phyloP scores from a whole-genome alignment of 2,797 vertebrate genomes.

The Malacoctenus gilli region DNA sequence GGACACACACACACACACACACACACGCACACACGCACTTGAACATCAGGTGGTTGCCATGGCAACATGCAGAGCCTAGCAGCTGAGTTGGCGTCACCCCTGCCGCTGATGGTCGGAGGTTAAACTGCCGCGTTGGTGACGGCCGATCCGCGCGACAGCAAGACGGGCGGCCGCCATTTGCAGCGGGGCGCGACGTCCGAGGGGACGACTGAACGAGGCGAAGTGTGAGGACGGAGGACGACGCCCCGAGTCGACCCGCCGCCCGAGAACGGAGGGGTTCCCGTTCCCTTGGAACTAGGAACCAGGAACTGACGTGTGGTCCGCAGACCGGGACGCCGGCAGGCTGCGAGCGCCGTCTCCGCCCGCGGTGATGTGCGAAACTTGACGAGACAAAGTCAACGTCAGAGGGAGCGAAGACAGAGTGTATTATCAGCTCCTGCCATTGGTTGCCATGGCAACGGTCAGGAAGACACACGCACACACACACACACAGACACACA shows the following conservation, averaged over 20 bases:
- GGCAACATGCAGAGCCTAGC: slow-evolving; percentile 11
- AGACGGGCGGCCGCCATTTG: no score
- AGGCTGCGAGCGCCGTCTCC: no score
- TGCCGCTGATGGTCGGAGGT: neutral
- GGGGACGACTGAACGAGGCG: no score
- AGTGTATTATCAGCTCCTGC: slow-evolving; percentile 58
- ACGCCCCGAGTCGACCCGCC: no score
- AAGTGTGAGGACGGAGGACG: no score
- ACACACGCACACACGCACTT: slow-evolving; percentile 13
- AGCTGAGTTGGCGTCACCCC: neutral
- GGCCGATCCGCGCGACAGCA: neutral
- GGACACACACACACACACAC: no score
- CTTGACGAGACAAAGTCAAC: slow-evolving; percentile 60
- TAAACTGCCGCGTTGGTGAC: neutral
- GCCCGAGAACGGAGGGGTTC: no score
- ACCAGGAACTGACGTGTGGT: no score
- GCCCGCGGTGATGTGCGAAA: slow-evolving; percentile 62
- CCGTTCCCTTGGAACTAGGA: no score
- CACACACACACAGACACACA: slow-evolving; percentile 18
- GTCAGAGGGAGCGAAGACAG: slow-evolving; percentile 42
- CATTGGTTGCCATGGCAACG: slow-evolving; percentile 73
- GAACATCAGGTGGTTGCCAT: slow-evolving; percentile 45
- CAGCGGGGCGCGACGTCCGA: no score
- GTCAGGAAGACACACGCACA: slow-evolving; percentile 43
- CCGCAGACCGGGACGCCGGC: no score